Evolutionary conservation across 2,113 vertebrate species (phyloP).

Genomic region (Panthera tigris): DNA sequence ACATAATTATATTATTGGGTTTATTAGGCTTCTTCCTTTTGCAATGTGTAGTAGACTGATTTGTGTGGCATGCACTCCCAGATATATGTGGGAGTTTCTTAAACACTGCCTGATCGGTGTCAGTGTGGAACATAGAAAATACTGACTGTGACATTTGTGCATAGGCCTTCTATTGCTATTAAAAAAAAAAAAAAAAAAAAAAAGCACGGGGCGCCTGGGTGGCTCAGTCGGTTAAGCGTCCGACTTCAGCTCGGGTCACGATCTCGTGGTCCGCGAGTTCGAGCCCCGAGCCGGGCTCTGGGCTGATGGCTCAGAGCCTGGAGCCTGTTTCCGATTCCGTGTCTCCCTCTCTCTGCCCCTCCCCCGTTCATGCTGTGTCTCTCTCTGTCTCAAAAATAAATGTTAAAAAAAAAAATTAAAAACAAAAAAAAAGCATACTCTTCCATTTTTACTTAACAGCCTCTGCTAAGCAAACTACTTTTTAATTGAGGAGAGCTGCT

Average conservation of each 20-base stretch:
- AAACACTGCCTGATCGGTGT: neutral
- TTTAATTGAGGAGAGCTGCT: neutral
- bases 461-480: neutral
- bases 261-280: too few relatives aligned
- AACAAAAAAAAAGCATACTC: neutral
- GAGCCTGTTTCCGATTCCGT: too few relatives aligned
- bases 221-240: too few relatives aligned
- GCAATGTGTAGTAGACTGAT: neutral
- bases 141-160: neutral
- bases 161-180: neutral
- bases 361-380: too few relatives aligned
- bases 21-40: neutral
- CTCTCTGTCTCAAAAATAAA: too few relatives aligned
- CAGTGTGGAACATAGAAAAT: neutral
- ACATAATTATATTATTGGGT: neutral
- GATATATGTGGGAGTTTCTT: neutral
- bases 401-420: too few relatives aligned
- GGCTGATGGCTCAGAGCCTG: too few relatives aligned
- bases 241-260: too few relatives aligned
- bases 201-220: too few relatives aligned
- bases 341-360: too few relatives aligned
- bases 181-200: neutral
- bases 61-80: neutral
- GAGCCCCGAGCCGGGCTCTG: fast-evolving
- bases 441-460: neutral